Percentiles rank a stretch among this genome's conserved stretches.
Evolutionary conservation across 2,888 invertebrate species (phyloP).

Genomic region (Rhaphigaster nebulosa): DNA sequence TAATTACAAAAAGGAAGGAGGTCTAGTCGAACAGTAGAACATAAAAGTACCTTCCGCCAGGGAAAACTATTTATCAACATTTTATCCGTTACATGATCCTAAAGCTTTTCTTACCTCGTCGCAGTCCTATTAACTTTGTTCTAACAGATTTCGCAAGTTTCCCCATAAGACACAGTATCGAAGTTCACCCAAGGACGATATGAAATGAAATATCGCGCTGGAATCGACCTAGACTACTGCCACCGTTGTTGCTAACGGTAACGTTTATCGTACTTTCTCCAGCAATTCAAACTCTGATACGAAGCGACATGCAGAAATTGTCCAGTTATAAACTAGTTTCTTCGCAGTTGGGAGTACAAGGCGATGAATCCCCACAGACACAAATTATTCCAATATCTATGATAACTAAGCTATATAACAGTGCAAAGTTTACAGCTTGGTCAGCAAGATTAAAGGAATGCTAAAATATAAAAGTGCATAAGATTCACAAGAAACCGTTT

Average conservation of each 20-base stretch:
- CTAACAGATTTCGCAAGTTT: neutral
- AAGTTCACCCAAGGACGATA: neutral
- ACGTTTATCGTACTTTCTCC: neutral
- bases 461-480: too few species aligned
- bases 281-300: neutral
- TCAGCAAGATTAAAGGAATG: too few species aligned
- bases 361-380: neutral
- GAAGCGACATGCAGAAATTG: neutral
- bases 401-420: neutral
- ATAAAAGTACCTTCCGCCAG: neutral
- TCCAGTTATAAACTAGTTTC: neutral
- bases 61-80: slow-evolving; percentile 17
- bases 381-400: neutral
- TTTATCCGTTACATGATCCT: neutral
- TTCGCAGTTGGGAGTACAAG: neutral
- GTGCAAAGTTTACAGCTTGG: too few species aligned
- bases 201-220: neutral
- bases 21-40: neutral
- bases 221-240: neutral
- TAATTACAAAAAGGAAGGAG: neutral
- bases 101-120: neutral
- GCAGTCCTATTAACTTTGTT: neutral
- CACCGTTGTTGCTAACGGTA: neutral
- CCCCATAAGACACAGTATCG: neutral
- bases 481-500: too few species aligned